These are phyloP conservation scores for Tenthredo distinguenda DNA, from an alignment of 2,888 invertebrate genomes.

Conservation along the genomic window DNA sequence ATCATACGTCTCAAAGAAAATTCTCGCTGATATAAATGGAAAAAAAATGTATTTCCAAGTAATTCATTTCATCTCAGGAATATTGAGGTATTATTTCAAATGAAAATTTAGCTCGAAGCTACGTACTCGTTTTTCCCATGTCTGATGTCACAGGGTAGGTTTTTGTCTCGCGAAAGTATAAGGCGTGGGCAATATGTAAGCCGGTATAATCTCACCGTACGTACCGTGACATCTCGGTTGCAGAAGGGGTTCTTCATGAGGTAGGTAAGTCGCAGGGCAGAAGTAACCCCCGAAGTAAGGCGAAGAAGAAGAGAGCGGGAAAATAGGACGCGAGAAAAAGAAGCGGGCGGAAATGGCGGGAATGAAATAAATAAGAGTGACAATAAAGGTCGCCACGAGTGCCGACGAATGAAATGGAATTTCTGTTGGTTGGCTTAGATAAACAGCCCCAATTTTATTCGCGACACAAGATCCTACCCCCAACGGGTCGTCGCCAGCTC, in stretches of 20 bases:
- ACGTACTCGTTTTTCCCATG: neutral
- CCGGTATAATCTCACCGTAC: constrained; percentile 5
- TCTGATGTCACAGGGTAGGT: neutral
- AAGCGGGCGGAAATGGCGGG: constrained; percentile 49
- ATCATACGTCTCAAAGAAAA: neutral
- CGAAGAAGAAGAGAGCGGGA: neutral
- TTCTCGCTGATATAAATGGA: neutral
- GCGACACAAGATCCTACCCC: constrained; percentile 55
- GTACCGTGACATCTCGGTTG: neutral
- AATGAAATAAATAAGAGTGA: constrained; percentile 63
- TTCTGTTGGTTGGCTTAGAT: constrained; percentile 69
- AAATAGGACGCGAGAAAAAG: constrained; percentile 28
- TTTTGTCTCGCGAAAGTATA: neutral
- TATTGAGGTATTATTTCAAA: neutral
- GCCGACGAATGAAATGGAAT: constrained; percentile 68
- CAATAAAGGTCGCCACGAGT: constrained; percentile 55
- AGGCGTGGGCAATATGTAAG: constrained; percentile 8
- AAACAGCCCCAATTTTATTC: constrained; percentile 72
- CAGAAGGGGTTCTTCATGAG: neutral
- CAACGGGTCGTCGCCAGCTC: constrained; percentile 25
- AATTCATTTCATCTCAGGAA: neutral
- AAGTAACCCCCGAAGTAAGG: constrained; percentile 37
- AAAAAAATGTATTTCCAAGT: neutral
- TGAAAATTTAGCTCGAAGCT: neutral
- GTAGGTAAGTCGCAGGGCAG: constrained; percentile 5